phyloP scores from a whole-genome alignment of 2,888 invertebrate genomes.

The Phasia obesa region DNA sequence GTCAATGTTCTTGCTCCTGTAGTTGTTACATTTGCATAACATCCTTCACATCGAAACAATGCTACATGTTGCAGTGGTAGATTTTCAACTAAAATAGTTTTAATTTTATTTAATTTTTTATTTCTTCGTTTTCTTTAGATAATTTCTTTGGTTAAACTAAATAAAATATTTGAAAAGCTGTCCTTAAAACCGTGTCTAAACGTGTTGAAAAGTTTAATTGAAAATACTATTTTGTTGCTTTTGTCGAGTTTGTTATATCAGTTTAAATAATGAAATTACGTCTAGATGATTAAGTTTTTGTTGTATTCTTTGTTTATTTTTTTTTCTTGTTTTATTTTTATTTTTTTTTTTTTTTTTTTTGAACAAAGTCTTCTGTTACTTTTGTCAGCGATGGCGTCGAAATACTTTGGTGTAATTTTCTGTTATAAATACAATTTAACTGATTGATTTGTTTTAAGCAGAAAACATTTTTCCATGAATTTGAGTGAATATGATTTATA shows the following conservation, averaged over 20 bases:
- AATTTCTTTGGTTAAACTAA: constrained; percentile 55
- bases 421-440: constrained; percentile 56
- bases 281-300: constrained; percentile 49
- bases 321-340: constrained; percentile 35
- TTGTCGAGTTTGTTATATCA: constrained; percentile 60
- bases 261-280: constrained; percentile 53
- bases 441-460: constrained; percentile 62
- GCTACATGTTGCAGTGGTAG: no score
- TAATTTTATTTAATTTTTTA: constrained; percentile 7
- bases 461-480: constrained; percentile 35
- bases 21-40: constrained; percentile 64
- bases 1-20: constrained; percentile 36
- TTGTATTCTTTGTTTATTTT: constrained; percentile 52
- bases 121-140: constrained; percentile 31
- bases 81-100: constrained; percentile 45
- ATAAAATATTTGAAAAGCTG: constrained; percentile 41
- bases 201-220: constrained; percentile 73
- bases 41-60: constrained; percentile 61
- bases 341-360: constrained; percentile 14
- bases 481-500: neutral
- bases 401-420: constrained; percentile 63
- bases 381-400: constrained; percentile 71
- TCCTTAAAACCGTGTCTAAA: constrained; percentile 61
- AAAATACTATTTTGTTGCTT: constrained; percentile 62
- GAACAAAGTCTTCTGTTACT: constrained; percentile 62